Conservation (phyloP, 2,113 vertebrate species). For the Sapajus apella region DNA sequence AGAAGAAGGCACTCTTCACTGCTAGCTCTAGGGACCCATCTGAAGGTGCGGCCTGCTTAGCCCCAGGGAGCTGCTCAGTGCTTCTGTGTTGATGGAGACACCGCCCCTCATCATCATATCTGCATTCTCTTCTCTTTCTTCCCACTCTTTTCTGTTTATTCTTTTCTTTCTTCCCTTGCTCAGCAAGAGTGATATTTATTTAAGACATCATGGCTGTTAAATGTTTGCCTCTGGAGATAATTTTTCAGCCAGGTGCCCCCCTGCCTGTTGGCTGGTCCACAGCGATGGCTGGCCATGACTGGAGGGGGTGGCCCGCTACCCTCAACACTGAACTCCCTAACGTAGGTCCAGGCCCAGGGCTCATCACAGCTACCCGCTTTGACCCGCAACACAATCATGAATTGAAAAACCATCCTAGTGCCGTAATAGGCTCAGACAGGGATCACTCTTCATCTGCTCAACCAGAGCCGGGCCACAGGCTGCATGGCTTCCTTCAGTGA, state of each 20-base stretch:
- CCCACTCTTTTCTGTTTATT: not conserved
- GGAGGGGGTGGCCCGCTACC: not conserved
- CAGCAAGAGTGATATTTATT: not conserved
- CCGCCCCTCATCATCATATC: accelerated
- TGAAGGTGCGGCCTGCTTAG: not conserved
- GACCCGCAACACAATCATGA: not conserved
- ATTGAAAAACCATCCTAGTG: not conserved
- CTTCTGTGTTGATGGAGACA: accelerated
- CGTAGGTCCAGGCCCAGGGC: not conserved
- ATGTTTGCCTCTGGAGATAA: not conserved
- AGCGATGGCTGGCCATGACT: not conserved
- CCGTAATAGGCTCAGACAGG: not conserved
- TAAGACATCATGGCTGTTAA: not conserved
- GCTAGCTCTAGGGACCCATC: not conserved
- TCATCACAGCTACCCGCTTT: not conserved
- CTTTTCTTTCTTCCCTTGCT: not conserved
- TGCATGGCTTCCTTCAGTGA: not conserved
- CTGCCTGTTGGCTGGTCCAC: not conserved
- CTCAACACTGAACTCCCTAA: not conserved
- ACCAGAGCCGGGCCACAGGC: not conserved
- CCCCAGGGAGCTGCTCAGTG: accelerated
- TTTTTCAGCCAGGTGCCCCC: not conserved
- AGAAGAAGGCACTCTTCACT: not conserved
- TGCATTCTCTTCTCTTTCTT: not conserved
- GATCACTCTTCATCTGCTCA: not conserved